These are phyloP conservation scores for Epinephelus malabaricus DNA, from an alignment of 2,797 vertebrate genomes.

Conservation along the genomic window DNA sequence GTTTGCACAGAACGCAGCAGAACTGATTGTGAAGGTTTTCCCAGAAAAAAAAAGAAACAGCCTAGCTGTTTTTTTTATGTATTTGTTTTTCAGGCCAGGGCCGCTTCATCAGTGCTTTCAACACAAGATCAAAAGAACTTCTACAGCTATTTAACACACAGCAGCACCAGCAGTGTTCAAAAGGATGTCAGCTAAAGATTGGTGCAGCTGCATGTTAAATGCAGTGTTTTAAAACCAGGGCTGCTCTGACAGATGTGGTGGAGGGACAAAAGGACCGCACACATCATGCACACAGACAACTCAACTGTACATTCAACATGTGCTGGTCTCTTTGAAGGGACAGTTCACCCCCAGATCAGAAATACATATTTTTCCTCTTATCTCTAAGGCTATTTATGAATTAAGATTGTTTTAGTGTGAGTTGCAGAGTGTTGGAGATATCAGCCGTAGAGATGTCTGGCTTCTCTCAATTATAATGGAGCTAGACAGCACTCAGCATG, in stretches of 20 bases:
- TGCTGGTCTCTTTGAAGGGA: neutral
- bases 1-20: slow-evolving; percentile 41
- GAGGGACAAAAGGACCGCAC: neutral
- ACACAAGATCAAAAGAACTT: slow-evolving; percentile 31
- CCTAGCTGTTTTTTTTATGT: neutral
- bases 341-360: too few species aligned
- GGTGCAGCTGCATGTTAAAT: slow-evolving; percentile 17
- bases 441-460: too few species aligned
- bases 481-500: too few species aligned
- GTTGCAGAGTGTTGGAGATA: too few species aligned
- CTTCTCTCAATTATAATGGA: too few species aligned
- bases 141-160: neutral
- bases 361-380: too few species aligned
- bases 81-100: neutral
- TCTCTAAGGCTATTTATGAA: too few species aligned
- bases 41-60: neutral
- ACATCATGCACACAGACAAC: neutral
- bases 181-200: slow-evolving; percentile 10
- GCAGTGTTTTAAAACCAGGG: slow-evolving; percentile 23
- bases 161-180: neutral
- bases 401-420: too few species aligned
- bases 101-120: slow-evolving; percentile 10
- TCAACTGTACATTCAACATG: slow-evolving; percentile 4
- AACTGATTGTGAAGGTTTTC: slow-evolving; percentile 27
- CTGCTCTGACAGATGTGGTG: slow-evolving; percentile 1